A percentile compares a stretch with the other conserved stretches of the same genome.
Evolutionary conservation across 2,888 invertebrate species (phyloP).

Genomic region (Spatulosminthurus flaviceps): DNA sequence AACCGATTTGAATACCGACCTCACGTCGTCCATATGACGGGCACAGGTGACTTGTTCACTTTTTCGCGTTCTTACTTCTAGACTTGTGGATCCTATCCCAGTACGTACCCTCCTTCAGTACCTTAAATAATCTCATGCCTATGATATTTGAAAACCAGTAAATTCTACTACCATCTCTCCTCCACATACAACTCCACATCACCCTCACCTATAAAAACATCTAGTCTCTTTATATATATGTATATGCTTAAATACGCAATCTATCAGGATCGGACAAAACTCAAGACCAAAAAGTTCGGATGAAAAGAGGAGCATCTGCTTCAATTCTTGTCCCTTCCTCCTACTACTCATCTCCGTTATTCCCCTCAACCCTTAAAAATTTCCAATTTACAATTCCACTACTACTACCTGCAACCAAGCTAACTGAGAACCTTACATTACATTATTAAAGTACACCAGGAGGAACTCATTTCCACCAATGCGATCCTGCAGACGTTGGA

Average conservation of each 20-base stretch:
- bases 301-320: constrained; percentile 36
- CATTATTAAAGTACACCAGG: too few species aligned
- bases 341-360: background rate
- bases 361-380: constrained; percentile 8
- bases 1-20: constrained; percentile 43
- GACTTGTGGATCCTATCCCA: background rate
- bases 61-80: constrained; percentile 29
- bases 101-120: background rate
- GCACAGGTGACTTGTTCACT: constrained; percentile 45
- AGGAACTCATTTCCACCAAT: too few species aligned
- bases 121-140: background rate
- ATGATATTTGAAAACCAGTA: too few species aligned
- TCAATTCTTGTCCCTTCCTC: constrained; percentile 27
- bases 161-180: background rate
- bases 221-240: background rate
- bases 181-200: background rate
- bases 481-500: too few species aligned
- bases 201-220: constrained; percentile 21
- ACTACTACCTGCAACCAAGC: background rate
- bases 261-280: constrained; percentile 18
- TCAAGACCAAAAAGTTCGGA: constrained; percentile 25
- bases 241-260: background rate
- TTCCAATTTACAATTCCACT: background rate
- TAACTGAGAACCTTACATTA: too few species aligned
- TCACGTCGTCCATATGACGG: constrained; percentile 46